phyloP scores from a whole-genome alignment of 2,113 vertebrate species.

The Phainopepla nitens region DNA sequence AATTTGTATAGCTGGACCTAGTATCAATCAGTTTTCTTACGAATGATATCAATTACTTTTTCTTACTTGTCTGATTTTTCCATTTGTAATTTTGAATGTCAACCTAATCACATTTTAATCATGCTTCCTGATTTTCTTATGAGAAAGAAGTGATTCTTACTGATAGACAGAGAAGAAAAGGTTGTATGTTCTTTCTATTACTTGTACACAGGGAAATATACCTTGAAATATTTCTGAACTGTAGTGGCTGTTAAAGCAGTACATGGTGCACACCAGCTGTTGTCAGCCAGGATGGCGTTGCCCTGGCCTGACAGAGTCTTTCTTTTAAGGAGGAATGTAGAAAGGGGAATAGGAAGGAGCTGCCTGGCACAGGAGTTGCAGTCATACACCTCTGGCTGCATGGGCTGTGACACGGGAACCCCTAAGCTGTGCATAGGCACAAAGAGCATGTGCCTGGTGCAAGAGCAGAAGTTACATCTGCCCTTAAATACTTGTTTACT shows the following conservation, averaged over 20 bases:
- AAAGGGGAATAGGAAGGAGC: not conserved
- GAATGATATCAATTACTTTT: not conserved
- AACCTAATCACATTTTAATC: not conserved
- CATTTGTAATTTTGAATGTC: not conserved
- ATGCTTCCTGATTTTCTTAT: not conserved
- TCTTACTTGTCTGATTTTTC: not conserved
- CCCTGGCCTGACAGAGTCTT: not conserved
- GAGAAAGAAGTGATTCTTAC: not conserved
- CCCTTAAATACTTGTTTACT: not conserved
- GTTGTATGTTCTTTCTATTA: not conserved
- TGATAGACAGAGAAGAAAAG: not conserved
- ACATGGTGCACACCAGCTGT: not conserved
- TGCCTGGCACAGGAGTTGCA: not conserved
- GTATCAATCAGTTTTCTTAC: not conserved
- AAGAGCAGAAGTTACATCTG: not conserved
- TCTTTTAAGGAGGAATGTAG: not conserved
- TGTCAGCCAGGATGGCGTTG: not conserved
- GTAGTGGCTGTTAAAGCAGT: not conserved
- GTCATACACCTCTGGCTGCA: not conserved
- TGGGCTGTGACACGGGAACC: not conserved
- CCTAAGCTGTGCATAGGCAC: not conserved
- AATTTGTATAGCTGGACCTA: not conserved
- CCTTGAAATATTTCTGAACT: not conserved
- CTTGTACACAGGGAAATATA: not conserved
- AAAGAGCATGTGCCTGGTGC: not conserved